These are phyloP conservation scores for Gymnothorax reevesii DNA, from an alignment of 2,797 vertebrate genomes.

Conservation along the genomic window DNA sequence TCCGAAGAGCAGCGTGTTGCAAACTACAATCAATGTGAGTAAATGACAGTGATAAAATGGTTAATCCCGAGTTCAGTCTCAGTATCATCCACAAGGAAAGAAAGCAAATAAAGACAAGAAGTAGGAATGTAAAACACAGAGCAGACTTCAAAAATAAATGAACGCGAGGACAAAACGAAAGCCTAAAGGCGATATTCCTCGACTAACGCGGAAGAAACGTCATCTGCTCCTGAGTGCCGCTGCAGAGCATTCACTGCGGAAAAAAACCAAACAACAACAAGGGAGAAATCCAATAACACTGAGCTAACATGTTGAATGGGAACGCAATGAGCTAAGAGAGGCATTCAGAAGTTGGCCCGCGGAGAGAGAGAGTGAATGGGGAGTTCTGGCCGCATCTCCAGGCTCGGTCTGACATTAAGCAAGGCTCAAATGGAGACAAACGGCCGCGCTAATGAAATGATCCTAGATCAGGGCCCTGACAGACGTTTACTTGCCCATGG, in stretches of 20 bases:
- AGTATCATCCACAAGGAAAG: not conserved
- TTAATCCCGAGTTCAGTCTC: not conserved
- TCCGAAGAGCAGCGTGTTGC: not conserved
- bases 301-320: not conserved
- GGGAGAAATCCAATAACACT: not conserved
- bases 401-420: conserved; percentile 21
- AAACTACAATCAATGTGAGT: not conserved
- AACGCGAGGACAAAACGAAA: not conserved
- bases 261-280: conserved; percentile 3
- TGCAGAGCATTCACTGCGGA: not conserved
- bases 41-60: not conserved
- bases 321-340: not conserved
- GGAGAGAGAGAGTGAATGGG: not conserved
- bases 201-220: not conserved
- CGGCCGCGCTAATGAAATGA: conserved; percentile 29
- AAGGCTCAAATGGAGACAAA: conserved; percentile 27
- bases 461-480: conserved; percentile 16
- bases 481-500: not conserved
- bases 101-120: not conserved
- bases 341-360: not conserved
- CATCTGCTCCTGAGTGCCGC: not conserved
- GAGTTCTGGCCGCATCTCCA: not conserved
- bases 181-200: conserved; percentile 9
- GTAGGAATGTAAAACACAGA: not conserved
- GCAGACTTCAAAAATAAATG: not conserved